These are phyloP conservation scores for Porites australiensis DNA, from an alignment of 64 coral and sea anemone species.

Conservation along the genomic window DNA sequence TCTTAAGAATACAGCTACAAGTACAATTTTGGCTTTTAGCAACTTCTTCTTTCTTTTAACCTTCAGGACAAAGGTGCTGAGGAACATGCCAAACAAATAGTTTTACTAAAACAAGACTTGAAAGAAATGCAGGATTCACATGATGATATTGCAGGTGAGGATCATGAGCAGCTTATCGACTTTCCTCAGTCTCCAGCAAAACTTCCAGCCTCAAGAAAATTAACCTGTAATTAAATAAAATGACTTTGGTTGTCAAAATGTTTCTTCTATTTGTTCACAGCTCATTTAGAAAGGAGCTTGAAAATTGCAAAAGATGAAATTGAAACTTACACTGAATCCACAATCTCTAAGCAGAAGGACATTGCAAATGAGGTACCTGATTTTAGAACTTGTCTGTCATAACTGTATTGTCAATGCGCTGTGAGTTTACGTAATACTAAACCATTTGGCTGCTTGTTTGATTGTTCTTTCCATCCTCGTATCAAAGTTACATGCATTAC, in stretches of 20 bases:
- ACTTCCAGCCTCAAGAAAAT: neutral
- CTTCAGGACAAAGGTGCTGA: conserved; percentile 75
- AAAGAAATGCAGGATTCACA: conserved; percentile 93
- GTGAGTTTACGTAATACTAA: too few relatives aligned
- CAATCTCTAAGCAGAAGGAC: conserved; percentile 92
- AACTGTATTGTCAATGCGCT: too few relatives aligned
- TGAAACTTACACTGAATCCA: conserved; percentile 83
- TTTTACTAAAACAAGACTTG: conserved; percentile 80
- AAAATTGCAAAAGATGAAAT: conserved; percentile 98
- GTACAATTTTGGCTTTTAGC: too few relatives aligned
- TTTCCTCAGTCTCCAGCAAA: neutral
- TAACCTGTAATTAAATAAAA: too few relatives aligned
- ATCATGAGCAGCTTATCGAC: neutral
- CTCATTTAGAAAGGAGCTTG: conserved; percentile 91
- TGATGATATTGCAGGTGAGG: conserved; percentile 90
- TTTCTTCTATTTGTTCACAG: conserved; percentile 26
- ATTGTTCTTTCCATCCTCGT: too few relatives aligned
- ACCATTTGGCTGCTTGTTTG: too few relatives aligned
- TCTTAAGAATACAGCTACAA: too few relatives aligned
- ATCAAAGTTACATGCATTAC: too few relatives aligned
- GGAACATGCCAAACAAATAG: conserved; percentile 96
- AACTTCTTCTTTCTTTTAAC: neutral
- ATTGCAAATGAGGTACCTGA: conserved; percentile 90
- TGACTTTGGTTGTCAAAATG: neutral
- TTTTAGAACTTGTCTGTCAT: neutral